Base-by-base conservation (phyloP, 2,113 vertebrate species). In the Calonectris borealis region DNA sequence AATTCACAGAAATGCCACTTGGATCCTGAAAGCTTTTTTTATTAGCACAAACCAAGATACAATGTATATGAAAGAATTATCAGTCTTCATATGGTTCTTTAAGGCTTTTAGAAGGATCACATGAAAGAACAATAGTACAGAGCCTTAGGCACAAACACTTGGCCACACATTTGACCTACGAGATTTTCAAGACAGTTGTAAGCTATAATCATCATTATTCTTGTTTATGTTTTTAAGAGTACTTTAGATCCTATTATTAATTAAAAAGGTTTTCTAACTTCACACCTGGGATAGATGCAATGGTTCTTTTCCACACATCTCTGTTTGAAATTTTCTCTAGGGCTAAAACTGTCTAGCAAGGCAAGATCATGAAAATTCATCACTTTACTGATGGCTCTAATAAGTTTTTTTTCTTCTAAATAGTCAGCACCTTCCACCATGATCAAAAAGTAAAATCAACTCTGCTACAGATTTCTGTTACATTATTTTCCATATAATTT, bases 321-420 rank as follows among this genome's bases (percentile, higher is more conserved):
- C 93, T 88, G 94, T 97, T 97, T 97, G 94, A 97, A 97, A 97
- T 96, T 95, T 97, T 89, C 95, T 97, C 97, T 76, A 91, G 97
- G 96, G 95, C 92, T 93, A 95, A 91, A 97, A 85, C 92, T 95
- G 94, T 91, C 96, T 96, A 93, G 91, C 85, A 89, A 97, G 70
- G 91, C 84, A 93, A 95, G 87, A 95, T 97, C 96, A 97, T 97
- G 97, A 97, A 97, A 97, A 97, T 97, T 97, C 97, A 97, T 97
- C 87, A 68, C 91, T 95, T 92, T 94, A 52, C 82, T 97, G 96
- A 97, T 96, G 91, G 94, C 85, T 96, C 62, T 97, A 97, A 97
- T 95, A 92, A 97, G 94, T 31, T 49, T 71, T 90, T 84, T 91
- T 75, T 6, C 93, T 95, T 94, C 96, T 95, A 96, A 97, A 96